phyloP scores from a whole-genome alignment of 2,888 invertebrate genomes.

The Oscheius myriophilus region DNA sequence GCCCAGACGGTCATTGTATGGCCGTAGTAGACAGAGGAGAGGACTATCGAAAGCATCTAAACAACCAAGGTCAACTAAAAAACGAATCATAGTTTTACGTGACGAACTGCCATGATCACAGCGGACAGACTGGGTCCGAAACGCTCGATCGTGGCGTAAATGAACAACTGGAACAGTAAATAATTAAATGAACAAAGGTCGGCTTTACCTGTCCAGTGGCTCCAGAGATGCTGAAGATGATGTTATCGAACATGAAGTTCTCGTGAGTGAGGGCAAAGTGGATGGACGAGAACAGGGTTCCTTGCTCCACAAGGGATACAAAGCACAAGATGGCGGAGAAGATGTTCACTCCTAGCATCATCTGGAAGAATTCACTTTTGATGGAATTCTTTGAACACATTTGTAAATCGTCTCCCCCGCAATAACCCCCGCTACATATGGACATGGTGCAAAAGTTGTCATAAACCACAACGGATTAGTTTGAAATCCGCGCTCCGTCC shows the following conservation, averaged over 20 bases:
- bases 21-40: constrained; percentile 91
- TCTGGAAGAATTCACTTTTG: too few relatives aligned
- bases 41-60: constrained; percentile 77
- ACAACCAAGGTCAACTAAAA: constrained; percentile 10
- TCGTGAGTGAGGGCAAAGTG: constrained; percentile 60
- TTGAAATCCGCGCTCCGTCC: too few relatives aligned
- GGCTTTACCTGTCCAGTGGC: constrained; percentile 75
- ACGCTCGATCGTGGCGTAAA: constrained; percentile 91
- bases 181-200: too few relatives aligned
- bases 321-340: constrained; percentile 90
- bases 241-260: constrained; percentile 56
- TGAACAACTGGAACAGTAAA: constrained; percentile 92
- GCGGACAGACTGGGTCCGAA: constrained; percentile 97
- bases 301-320: constrained; percentile 85
- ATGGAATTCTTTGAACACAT: too few relatives aligned
- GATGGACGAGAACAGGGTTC: constrained; percentile 77
- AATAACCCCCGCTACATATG: too few relatives aligned
- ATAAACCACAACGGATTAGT: background rate
- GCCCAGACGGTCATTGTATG: constrained; percentile 85
- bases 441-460: too few relatives aligned
- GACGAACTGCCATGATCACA: constrained; percentile 96
- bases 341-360: constrained; percentile 95
- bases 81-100: constrained; percentile 48
- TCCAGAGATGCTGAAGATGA: constrained; percentile 58
- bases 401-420: too few relatives aligned